Evolutionary conservation across 2,888 invertebrate species (phyloP), one percentile per base, ranked within the genome.

Genomic region (Rhingia rostrata): DNA sequence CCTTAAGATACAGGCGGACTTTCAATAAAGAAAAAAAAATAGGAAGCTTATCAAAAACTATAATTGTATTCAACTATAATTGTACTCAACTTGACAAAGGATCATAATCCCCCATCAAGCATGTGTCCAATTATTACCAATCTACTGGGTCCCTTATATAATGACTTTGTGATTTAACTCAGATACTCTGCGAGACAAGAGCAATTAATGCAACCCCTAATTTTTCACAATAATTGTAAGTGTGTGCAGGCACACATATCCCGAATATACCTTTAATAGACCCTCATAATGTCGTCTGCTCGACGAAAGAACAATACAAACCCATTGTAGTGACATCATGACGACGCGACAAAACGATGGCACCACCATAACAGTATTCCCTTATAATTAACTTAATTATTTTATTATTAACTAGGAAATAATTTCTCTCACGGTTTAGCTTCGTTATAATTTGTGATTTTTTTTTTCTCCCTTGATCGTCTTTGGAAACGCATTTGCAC

Each of bases 301-400:
- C 41, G 14, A 33, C 41, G 4, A 64, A 35, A 33, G 5, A 35
- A 66, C 7, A 53, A 43, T 10, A 45, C 41, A n/a, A 49, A 49
- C 69, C 69, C 22, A 77, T 77, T 69, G 54, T 63, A 43, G 9
- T 54, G 10, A 1, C 14, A 60, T 22, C 14, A 43, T 51, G 51
- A 41, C 14, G 22, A 51, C 41, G 53, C 67, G 22, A 22, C 22
- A 22, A 22, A 22, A 61, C 66, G 22, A 58, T 33, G 56, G 58
- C 66, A 77, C 77, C 82, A 82, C 72, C 82, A 82, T 82, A 75
- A 66, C 45, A 10, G 51, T 80, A 45, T 43, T 66, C 56, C 33
- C 32, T 60, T 58, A n/a, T 78, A 80, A 80, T 84, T 80, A 74
- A 84, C 80, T 84, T 37, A 80, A 84, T 84, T 84, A 84, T 84